phyloP scores from a whole-genome alignment of 2,888 invertebrate species.

The Celastrina argiolus region DNA sequence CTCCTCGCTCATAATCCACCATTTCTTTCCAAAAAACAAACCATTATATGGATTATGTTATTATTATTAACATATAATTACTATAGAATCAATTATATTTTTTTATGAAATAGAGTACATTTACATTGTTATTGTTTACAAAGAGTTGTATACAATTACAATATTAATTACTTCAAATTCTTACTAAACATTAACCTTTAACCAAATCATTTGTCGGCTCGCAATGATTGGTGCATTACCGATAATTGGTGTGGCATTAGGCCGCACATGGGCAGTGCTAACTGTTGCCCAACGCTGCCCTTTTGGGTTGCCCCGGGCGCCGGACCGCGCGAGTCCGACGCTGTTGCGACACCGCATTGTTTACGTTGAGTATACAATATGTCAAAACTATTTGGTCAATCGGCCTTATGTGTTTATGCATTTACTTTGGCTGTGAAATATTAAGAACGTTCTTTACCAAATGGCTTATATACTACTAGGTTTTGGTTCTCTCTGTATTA shows the following conservation, averaged over 20 bases:
- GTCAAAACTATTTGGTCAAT: neutral
- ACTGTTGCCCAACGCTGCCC: conserved; percentile 3
- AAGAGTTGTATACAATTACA: too few relatives aligned
- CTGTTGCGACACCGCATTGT: neutral
- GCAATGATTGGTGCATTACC: conserved; percentile 4
- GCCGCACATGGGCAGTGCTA: neutral
- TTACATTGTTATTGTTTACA: too few relatives aligned
- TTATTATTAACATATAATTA: too few relatives aligned
- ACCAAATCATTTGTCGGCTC: neutral
- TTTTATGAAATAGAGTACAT: too few relatives aligned
- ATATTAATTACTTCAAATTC: too few relatives aligned
- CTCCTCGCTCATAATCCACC: too few relatives aligned
- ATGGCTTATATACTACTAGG: neutral
- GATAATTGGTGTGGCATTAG: conserved; percentile 4
- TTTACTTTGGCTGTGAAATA: neutral
- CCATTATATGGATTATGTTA: too few relatives aligned
- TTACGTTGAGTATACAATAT: neutral
- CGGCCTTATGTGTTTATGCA: neutral
- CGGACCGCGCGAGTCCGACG: neutral
- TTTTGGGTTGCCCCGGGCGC: neutral
- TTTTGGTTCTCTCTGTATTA: neutral
- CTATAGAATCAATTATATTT: too few relatives aligned
- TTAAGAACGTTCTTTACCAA: too few relatives aligned
- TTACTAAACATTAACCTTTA: conserved; percentile 1
- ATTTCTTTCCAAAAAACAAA: too few relatives aligned